Evolutionary conservation across 2,797 vertebrate genomes (phyloP).

Genomic region (Benthosema pterotum): DNA sequence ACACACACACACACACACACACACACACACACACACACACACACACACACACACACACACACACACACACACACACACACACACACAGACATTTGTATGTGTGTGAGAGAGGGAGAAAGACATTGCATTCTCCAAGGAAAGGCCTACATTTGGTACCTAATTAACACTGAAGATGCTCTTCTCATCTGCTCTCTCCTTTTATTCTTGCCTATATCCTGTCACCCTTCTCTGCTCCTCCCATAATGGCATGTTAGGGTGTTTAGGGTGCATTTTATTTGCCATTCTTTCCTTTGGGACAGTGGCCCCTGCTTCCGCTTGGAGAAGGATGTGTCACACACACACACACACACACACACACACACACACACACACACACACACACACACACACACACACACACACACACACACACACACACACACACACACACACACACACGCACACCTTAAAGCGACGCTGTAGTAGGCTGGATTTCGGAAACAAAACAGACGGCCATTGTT

Average conservation of each 20-base stretch:
- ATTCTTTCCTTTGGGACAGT: slow-evolving; percentile 51
- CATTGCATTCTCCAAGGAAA: slow-evolving; percentile 88
- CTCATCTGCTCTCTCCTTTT: slow-evolving; percentile 77
- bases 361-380: background rate
- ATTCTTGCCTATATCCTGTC: slow-evolving; percentile 93
- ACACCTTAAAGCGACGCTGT: too few species aligned
- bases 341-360: slow-evolving; percentile 2
- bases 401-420: too few species aligned
- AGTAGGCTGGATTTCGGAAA: too few species aligned
- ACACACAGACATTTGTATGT: slow-evolving; percentile 26
- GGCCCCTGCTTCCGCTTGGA: slow-evolving; percentile 55
- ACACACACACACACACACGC: too few species aligned
- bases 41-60: slow-evolving; percentile 62
- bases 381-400: slow-evolving; percentile 16
- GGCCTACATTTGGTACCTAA: slow-evolving; percentile 95
- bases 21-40: slow-evolving; percentile 62
- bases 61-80: slow-evolving; percentile 62
- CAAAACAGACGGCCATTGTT: too few species aligned
- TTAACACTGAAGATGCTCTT: slow-evolving; percentile 96
- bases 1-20: slow-evolving; percentile 62
- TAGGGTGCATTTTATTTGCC: slow-evolving; percentile 70
- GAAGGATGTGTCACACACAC: slow-evolving; percentile 29
- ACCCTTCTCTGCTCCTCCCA: slow-evolving; percentile 87
- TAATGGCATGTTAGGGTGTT: slow-evolving; percentile 47
- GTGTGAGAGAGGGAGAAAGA: slow-evolving; percentile 37